phyloP scores from a whole-genome alignment of 2,797 vertebrate species.

The Pipistrellus kuhlii region DNA sequence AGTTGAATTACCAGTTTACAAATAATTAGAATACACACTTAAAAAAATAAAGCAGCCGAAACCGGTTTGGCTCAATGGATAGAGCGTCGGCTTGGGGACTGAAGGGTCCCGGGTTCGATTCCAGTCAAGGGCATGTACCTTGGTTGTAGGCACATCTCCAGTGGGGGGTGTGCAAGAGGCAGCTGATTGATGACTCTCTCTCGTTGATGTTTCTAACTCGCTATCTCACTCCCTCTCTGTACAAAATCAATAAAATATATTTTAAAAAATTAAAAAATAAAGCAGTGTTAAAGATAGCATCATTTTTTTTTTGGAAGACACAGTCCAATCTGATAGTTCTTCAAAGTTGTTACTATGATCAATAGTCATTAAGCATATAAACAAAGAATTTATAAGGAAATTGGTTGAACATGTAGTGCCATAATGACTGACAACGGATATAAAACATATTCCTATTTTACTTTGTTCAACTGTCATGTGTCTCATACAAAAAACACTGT shows the following conservation, averaged over 20 bases:
- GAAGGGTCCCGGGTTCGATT: too few species aligned
- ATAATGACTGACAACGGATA: background rate
- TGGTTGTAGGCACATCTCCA: too few species aligned
- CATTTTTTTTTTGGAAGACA: background rate
- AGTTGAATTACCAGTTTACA: background rate
- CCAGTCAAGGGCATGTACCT: too few species aligned
- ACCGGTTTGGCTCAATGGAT: too few species aligned
- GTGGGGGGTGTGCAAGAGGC: too few species aligned
- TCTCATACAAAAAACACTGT: background rate
- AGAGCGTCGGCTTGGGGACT: too few species aligned
- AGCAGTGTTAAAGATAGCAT: background rate
- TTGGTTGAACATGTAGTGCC: background rate
- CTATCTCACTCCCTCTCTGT: too few species aligned
- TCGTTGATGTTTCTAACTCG: too few species aligned
- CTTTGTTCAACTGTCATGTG: background rate
- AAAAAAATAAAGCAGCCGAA: background rate
- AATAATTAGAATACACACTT: background rate
- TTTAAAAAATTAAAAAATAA: slow-evolving; percentile 24
- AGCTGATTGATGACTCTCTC: too few species aligned
- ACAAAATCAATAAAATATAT: too few species aligned
- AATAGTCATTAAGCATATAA: background rate
- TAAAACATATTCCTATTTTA: background rate
- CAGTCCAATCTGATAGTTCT: background rate
- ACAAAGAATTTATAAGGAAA: background rate
- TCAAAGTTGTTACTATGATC: background rate